Conservation (phyloP, 2,113 vertebrate species). For the Bufo bufo region DNA sequence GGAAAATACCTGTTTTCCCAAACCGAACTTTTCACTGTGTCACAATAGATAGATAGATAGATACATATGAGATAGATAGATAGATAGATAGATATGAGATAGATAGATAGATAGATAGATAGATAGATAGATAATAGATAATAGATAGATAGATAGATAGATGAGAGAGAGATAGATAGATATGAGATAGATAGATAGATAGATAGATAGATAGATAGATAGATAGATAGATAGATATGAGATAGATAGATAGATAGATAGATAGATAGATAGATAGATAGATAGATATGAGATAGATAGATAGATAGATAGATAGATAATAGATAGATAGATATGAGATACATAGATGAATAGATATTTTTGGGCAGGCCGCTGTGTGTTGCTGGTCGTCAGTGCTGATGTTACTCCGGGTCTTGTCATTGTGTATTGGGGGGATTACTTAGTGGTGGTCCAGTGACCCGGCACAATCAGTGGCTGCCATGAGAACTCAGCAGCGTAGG, state of each 20-base stretch:
- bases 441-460: constrained; percentile 2
- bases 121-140: not conserved
- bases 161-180: not conserved
- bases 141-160: not conserved
- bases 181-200: not conserved
- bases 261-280: not conserved
- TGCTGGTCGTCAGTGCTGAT: not conserved
- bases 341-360: not conserved
- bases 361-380: not conserved
- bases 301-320: not conserved
- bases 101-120: not conserved
- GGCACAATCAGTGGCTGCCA: not conserved
- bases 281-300: not conserved
- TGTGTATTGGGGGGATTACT: constrained; percentile 7
- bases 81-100: not conserved
- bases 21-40: too few species aligned
- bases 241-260: not conserved
- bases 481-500: constrained; percentile 22
- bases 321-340: not conserved
- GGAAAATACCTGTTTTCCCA: too few species aligned
- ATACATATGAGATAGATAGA: not conserved
- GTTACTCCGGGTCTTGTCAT: not conserved
- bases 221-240: not conserved
- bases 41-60: not conserved
- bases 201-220: not conserved